Conservation (phyloP, 2,888 invertebrate genomes). For the Escarpia spicata region DNA sequence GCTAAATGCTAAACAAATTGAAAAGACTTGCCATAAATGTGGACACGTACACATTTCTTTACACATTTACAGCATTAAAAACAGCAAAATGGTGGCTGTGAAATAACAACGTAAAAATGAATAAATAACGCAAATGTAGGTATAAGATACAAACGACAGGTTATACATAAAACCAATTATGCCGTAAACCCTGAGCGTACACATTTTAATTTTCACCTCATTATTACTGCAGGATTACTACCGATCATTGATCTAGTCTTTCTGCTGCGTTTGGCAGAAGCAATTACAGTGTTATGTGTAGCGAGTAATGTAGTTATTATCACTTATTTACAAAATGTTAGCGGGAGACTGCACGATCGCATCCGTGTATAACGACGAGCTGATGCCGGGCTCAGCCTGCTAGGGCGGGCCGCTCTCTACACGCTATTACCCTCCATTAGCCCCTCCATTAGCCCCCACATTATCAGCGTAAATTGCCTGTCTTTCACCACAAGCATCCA, state of each 20-base stretch:
- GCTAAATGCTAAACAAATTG: too few relatives aligned
- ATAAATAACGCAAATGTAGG: background rate
- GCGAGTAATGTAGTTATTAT: background rate
- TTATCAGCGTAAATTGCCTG: background rate
- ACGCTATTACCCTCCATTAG: constrained; percentile 16
- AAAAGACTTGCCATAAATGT: too few relatives aligned
- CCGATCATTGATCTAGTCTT: background rate
- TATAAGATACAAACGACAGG: background rate
- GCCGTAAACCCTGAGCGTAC: background rate
- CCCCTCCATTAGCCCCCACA: background rate
- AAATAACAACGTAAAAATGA: background rate
- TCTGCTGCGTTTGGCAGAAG: constrained; percentile 13
- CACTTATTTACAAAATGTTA: background rate
- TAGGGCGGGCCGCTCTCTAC: background rate
- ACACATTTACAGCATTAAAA: background rate
- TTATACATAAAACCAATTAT: background rate
- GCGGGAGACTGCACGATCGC: background rate
- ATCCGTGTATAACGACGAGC: background rate
- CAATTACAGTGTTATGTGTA: background rate
- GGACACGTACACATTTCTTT: too few relatives aligned
- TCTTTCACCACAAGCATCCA: background rate
- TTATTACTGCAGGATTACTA: background rate
- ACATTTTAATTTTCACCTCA: background rate
- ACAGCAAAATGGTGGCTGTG: background rate
- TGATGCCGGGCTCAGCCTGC: background rate